phyloP scores from a whole-genome alignment of 2,797 vertebrate species.

The Sebastes minor region DNA sequence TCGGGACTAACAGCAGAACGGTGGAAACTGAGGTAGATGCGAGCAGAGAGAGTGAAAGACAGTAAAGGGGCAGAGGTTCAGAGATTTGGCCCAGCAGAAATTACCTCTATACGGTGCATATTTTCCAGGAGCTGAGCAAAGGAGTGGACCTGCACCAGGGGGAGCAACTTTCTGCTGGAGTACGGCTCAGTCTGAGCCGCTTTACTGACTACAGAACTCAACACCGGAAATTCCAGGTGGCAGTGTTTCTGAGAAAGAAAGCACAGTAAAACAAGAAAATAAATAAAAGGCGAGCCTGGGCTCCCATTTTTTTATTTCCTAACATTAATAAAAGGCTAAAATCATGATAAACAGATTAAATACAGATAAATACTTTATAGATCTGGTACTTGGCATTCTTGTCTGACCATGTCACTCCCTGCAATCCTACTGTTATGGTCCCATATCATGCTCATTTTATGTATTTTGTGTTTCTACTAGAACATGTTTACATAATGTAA shows the following conservation, averaged over 20 bases:
- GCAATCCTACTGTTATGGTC: no score
- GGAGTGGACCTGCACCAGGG: constrained; percentile 85
- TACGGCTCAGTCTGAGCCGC: constrained; percentile 12
- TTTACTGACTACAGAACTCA: constrained; percentile 56
- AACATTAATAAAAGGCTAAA: background rate
- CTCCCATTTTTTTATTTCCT: background rate
- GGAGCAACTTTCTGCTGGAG: constrained; percentile 70
- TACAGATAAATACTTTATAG: background rate
- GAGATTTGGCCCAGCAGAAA: background rate
- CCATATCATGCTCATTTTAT: no score
- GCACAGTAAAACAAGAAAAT: background rate
- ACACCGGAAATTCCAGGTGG: constrained; percentile 76
- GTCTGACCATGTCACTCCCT: background rate
- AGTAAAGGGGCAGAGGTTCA: background rate
- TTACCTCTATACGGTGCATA: constrained; percentile 91
- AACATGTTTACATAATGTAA: no score
- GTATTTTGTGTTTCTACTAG: no score
- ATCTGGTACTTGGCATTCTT: no score
- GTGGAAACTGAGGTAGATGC: background rate
- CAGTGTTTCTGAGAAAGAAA: constrained; percentile 83
- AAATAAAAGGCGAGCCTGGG: background rate
- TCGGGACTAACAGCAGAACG: background rate
- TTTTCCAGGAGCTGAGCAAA: constrained; percentile 90
- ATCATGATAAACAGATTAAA: background rate
- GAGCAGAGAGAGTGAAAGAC: background rate